Evolutionary conservation across 2,888 invertebrate genomes (phyloP).

Genomic region (Gastracanthus pulcherrimus): DNA sequence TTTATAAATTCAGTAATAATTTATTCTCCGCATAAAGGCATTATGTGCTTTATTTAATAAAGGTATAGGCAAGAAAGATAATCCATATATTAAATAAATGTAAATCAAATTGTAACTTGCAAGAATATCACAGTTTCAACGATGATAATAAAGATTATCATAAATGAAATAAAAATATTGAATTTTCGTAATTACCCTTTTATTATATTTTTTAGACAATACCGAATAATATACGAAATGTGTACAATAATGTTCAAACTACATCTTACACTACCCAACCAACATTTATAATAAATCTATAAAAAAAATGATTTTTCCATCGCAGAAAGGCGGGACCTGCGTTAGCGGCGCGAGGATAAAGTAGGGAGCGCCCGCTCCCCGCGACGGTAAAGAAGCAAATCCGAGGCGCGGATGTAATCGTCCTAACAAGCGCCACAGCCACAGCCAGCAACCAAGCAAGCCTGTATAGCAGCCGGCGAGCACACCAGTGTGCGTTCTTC

Average conservation of each 20-base stretch:
- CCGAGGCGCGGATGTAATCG: constrained; percentile 29
- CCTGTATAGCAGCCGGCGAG: not conserved
- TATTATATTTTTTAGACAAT: too few species aligned
- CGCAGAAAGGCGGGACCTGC: constrained; percentile 52
- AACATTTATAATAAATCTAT: not conserved
- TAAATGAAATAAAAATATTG: too few species aligned
- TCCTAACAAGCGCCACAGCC: constrained; percentile 19
- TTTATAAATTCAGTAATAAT: not conserved
- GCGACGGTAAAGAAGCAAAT: constrained; percentile 66
- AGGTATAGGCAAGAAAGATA: too few species aligned
- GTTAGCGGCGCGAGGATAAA: constrained; percentile 67
- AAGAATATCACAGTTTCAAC: too few species aligned
- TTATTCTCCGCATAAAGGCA: too few species aligned
- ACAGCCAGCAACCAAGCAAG: not conserved
- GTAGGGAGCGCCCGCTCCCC: constrained; percentile 64
- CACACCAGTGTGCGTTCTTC: constrained; percentile 5
- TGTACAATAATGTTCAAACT: not conserved
- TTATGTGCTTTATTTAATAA: too few species aligned
- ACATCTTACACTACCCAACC: not conserved
- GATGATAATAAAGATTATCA: too few species aligned
- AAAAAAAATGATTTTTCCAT: not conserved
- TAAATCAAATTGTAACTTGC: too few species aligned
- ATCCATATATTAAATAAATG: too few species aligned
- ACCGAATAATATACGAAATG: too few species aligned
- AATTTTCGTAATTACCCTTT: too few species aligned